A percentile compares a stretch with the other conserved stretches of the same genome.
Conservation (phyloP, 1,140 invertebrate genomes). For the Globodera rostochiensis region DNA sequence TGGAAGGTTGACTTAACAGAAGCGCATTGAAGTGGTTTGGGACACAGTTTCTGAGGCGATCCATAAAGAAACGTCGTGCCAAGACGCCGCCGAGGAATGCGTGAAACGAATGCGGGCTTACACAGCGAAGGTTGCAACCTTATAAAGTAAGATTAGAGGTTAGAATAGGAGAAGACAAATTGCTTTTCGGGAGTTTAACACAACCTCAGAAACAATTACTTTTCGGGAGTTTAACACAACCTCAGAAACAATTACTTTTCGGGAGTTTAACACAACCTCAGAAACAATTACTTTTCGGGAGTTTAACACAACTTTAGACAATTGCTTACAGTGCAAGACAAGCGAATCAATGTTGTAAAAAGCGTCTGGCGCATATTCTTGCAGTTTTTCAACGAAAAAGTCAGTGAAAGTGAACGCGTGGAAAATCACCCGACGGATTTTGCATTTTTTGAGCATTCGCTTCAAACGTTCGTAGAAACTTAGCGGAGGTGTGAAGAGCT, state of each 20-base stretch:
- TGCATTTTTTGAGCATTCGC: slow-evolving; percentile 26
- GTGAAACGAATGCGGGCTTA: slow-evolving; percentile 28
- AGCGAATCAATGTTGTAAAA: not conserved
- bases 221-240: not conserved
- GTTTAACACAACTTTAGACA: not conserved
- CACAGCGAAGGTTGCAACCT: slow-evolving; percentile 28
- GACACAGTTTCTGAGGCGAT: slow-evolving; percentile 19
- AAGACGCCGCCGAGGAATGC: slow-evolving; percentile 5
- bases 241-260: not conserved
- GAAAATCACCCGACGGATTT: slow-evolving; percentile 26
- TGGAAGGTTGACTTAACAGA: slow-evolving; percentile 16
- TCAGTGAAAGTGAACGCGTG: slow-evolving; percentile 37
- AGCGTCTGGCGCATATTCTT: slow-evolving; percentile 12
- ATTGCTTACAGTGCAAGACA: slow-evolving; percentile 17
- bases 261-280: not conserved
- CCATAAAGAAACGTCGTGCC: slow-evolving; percentile 26
- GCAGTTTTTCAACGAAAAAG: slow-evolving; percentile 37
- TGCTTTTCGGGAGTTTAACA: not conserved
- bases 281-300: not conserved
- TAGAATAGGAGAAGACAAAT: not conserved
- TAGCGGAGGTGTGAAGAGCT: slow-evolving; percentile 38
- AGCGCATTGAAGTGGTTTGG: slow-evolving; percentile 23
- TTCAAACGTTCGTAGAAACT: slow-evolving; percentile 34
- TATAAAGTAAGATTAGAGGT: not conserved
- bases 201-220: not conserved